phyloP scores from a whole-genome alignment of 2,888 invertebrate genomes.

The Xanthorhoe spadicearia region DNA sequence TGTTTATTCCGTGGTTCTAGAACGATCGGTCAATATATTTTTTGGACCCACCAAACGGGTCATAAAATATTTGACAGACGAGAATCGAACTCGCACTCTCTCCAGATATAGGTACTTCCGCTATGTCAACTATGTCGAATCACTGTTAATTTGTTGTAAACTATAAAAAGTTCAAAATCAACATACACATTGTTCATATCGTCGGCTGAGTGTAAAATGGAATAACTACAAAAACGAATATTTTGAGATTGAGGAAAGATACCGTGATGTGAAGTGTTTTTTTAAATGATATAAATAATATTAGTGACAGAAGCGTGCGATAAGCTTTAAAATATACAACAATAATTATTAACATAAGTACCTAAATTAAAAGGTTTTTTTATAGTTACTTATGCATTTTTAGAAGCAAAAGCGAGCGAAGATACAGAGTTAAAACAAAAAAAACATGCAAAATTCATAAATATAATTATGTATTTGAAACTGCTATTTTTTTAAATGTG shows the following conservation, averaged over 20 bases:
- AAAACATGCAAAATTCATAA: conserved; percentile 2
- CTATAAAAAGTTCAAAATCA: too few species aligned
- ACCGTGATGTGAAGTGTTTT: background rate
- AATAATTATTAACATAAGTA: conserved; percentile 4
- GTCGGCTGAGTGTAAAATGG: background rate
- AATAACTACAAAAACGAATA: background rate
- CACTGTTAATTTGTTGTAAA: too few species aligned
- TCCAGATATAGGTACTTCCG: too few species aligned
- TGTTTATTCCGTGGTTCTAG: too few species aligned
- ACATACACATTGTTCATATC: background rate
- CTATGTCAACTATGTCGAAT: too few species aligned
- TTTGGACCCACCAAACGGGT: too few species aligned
- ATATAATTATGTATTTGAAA: background rate
- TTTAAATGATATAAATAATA: conserved; percentile 1
- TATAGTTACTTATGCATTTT: background rate
- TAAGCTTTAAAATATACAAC: conserved; percentile 14
- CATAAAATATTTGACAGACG: too few species aligned
- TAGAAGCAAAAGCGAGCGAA: conserved; percentile 13
- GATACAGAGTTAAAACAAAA: conserved; percentile 8
- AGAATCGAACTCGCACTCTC: too few species aligned
- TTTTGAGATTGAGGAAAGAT: background rate
- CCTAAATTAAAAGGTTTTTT: background rate
- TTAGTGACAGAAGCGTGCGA: conserved; percentile 33
- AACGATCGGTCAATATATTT: too few species aligned
- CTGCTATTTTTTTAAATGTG: too few species aligned